phyloP scores from a whole-genome alignment of 2,888 invertebrate genomes.

The Cepaea hortensis region DNA sequence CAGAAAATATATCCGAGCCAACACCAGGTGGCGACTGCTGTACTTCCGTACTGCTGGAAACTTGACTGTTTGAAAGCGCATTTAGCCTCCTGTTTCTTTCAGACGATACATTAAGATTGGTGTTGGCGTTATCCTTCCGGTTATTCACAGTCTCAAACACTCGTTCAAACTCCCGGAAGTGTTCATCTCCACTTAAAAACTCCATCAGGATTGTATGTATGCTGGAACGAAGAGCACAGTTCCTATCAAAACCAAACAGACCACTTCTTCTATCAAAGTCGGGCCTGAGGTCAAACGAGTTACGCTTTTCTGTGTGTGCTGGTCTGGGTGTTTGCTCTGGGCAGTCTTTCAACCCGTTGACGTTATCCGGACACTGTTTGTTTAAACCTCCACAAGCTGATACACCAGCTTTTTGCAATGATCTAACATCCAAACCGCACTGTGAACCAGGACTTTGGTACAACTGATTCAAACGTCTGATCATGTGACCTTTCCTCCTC shows the following conservation, averaged over 20 bases:
- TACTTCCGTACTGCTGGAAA: neutral
- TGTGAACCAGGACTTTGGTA: neutral
- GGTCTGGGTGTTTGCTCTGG: neutral
- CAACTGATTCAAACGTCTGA: neutral
- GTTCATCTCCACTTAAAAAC: slow-evolving; percentile 69
- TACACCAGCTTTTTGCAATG: neutral
- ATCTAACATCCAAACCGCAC: neutral
- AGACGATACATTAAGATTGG: neutral
- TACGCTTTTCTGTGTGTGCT: neutral
- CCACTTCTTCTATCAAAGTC: slow-evolving; percentile 37
- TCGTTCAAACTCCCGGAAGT: slow-evolving; percentile 71
- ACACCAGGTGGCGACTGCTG: neutral
- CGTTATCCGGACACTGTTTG: neutral
- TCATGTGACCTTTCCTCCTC: slow-evolving; percentile 5
- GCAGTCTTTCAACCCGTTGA: neutral
- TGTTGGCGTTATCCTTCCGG: slow-evolving; percentile 43
- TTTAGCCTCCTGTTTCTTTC: neutral
- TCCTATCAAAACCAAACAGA: slow-evolving; percentile 20
- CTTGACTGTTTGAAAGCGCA: neutral
- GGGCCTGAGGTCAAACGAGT: slow-evolving; percentile 10
- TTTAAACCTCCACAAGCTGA: neutral
- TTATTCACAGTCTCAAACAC: slow-evolving; percentile 69
- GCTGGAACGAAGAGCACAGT: slow-evolving; percentile 1
- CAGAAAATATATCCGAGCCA: slow-evolving; percentile 63
- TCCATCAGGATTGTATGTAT: slow-evolving; percentile 64